A percentile compares a stretch with the other conserved stretches of the same genome.
phyloP scores from a whole-genome alignment of 2,797 vertebrate species.

The Enteromius fasciolatus region DNA sequence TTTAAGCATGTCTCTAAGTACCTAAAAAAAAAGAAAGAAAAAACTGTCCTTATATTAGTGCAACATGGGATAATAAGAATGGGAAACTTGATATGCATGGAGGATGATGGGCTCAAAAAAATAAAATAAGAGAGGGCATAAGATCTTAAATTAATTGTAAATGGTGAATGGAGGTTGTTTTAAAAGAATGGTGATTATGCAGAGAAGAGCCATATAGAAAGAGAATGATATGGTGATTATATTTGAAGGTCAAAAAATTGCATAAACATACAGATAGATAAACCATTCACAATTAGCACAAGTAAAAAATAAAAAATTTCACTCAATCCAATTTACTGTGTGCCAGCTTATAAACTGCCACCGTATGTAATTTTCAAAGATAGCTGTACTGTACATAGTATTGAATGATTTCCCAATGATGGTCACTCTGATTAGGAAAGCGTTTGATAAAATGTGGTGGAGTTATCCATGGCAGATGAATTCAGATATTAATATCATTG shows the following conservation, averaged over 20 bases:
- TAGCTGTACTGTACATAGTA: background rate
- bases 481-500: background rate
- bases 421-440: background rate
- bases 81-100: background rate
- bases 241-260: background rate
- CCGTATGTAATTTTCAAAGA: background rate
- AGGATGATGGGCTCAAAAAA: too few species aligned
- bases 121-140: too few species aligned
- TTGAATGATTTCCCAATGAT: background rate
- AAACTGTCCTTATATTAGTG: background rate
- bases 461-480: background rate
- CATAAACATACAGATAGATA: background rate
- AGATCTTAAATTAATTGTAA: background rate
- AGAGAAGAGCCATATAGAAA: background rate
- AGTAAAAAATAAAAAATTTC: background rate
- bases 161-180: background rate
- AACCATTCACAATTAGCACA: background rate
- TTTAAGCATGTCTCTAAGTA: constrained; percentile 90
- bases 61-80: background rate
- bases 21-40: constrained; percentile 67
- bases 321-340: background rate
- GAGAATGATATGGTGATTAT: background rate
- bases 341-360: background rate
- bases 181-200: background rate
- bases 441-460: background rate